These are phyloP conservation scores for Morone chrysops DNA, from an alignment of 2,113 vertebrate species.

Conservation along the genomic window DNA sequence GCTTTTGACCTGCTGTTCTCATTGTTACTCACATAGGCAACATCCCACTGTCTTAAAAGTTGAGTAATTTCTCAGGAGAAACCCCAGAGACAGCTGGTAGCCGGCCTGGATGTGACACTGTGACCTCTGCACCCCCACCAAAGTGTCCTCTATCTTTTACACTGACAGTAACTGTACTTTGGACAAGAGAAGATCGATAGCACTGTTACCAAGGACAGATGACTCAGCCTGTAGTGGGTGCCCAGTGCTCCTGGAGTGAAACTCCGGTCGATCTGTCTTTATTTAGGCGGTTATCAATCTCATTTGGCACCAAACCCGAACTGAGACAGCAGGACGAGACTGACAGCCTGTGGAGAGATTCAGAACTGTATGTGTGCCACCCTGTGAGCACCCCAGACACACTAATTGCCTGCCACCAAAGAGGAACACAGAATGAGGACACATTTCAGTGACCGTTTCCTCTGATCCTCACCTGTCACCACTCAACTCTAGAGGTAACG, in stretches of 20 bases:
- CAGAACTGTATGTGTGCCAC: slow-evolving; percentile 14
- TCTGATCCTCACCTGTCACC: neutral
- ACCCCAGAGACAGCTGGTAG: slow-evolving; percentile 15
- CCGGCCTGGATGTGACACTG: slow-evolving; percentile 19
- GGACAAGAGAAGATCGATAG: slow-evolving; percentile 42
- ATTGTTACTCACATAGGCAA: slow-evolving; percentile 12
- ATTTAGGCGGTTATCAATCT: slow-evolving; percentile 58
- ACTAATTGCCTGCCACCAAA: slow-evolving; percentile 13
- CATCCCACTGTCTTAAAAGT: neutral
- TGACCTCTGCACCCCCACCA: slow-evolving; percentile 34
- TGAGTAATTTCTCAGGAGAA: slow-evolving; percentile 17
- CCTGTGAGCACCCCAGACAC: neutral
- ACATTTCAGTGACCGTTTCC: slow-evolving; percentile 4
- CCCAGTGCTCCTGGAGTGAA: slow-evolving; percentile 37
- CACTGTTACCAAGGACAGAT: slow-evolving; percentile 35
- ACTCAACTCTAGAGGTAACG: neutral
- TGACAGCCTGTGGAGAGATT: slow-evolving; percentile 1
- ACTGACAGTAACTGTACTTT: slow-evolving; percentile 48
- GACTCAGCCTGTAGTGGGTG: slow-evolving; percentile 44
- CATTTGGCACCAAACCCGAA: slow-evolving; percentile 44
- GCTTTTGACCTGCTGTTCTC: slow-evolving; percentile 12
- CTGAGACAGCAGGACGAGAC: slow-evolving; percentile 14
- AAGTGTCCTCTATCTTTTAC: slow-evolving; percentile 29
- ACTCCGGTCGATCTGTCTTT: slow-evolving; percentile 43
- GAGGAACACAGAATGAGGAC: slow-evolving; percentile 11